phyloP scores from a whole-genome alignment of 2,797 vertebrate species.

The Lepilemur ruficaudatus region DNA sequence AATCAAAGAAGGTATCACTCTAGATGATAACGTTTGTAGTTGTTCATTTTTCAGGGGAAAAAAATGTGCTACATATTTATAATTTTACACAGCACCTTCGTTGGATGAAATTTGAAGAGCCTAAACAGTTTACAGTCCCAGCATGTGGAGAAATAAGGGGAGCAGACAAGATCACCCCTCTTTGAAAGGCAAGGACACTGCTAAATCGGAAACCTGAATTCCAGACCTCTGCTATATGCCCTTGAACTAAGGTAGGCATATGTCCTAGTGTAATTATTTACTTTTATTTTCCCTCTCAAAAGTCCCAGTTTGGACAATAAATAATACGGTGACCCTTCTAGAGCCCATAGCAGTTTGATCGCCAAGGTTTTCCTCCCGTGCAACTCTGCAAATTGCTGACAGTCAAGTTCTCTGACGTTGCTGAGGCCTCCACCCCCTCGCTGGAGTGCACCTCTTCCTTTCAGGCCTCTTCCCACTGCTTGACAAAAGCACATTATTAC shows the following conservation, averaged over 20 bases:
- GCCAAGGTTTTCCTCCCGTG: neutral
- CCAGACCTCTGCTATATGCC: neutral
- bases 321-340: neutral
- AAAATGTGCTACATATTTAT: neutral
- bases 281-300: conserved; percentile 30
- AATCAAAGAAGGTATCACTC: neutral
- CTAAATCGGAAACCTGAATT: neutral
- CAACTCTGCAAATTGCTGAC: neutral
- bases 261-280: neutral
- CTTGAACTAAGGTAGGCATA: neutral
- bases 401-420: neutral
- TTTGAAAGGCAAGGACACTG: neutral
- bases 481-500: conserved; percentile 34
- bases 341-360: neutral
- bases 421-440: fast-evolving
- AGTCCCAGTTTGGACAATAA: conserved; percentile 3
- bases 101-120: neutral
- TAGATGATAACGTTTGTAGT: neutral
- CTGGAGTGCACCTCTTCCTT: conserved; percentile 51
- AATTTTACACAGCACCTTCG: neutral
- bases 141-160: neutral
- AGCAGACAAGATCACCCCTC: neutral
- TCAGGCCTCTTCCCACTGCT: conserved; percentile 60
- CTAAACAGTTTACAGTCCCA: neutral
- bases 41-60: neutral